Evolutionary conservation across 2,113 vertebrate genomes (phyloP).

Genomic region (Phalacrocorax pelagicus): DNA sequence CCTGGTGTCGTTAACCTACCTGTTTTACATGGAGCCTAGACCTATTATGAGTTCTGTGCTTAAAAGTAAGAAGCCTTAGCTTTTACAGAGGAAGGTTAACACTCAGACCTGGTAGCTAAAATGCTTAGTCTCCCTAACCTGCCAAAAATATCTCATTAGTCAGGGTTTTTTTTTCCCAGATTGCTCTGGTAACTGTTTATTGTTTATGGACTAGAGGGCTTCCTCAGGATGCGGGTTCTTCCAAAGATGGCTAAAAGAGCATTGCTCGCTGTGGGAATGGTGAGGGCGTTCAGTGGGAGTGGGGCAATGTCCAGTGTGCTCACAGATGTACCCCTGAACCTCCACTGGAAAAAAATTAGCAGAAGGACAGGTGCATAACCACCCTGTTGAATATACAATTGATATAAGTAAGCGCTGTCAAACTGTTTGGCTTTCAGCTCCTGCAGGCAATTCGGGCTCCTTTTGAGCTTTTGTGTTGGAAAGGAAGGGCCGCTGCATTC

Average conservation of each 20-base stretch:
- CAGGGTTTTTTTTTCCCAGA: background rate
- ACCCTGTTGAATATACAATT: background rate
- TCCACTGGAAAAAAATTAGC: background rate
- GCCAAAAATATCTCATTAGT: background rate
- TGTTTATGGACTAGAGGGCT: background rate
- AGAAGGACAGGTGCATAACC: background rate
- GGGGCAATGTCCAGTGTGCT: background rate
- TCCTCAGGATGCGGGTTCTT: background rate
- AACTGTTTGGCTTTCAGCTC: background rate
- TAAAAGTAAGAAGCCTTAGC: background rate
- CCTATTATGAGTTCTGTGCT: background rate
- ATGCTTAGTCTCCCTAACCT: background rate
- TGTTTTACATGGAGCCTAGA: background rate
- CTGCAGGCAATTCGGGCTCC: background rate
- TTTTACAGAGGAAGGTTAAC: background rate
- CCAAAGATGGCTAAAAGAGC: background rate
- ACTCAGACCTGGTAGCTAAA: background rate
- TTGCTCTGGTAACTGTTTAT: background rate
- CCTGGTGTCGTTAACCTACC: background rate
- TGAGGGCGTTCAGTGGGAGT: background rate
- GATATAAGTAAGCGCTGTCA: background rate
- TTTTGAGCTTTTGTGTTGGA: background rate
- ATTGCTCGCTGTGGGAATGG: background rate
- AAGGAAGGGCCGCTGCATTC: background rate
- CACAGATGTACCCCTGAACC: background rate